Conservation (phyloP, 2,888 invertebrate genomes). For the Megastigmus dorsalis region DNA sequence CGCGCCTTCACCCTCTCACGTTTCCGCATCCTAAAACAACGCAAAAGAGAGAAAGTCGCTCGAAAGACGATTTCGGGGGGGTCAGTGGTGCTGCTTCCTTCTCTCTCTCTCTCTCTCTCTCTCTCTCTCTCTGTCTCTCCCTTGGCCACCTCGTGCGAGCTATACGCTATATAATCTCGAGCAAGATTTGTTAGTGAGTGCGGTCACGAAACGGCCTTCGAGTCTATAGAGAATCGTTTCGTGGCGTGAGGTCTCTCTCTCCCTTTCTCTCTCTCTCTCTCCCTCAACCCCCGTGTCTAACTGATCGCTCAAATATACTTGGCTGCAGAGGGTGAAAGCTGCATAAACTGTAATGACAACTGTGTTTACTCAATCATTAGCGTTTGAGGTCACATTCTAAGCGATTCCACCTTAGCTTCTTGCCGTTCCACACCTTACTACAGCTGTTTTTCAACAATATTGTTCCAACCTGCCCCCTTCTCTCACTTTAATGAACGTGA, state of each 20-base stretch:
- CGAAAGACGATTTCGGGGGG: too few relatives aligned
- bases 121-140: too few relatives aligned
- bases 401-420: neutral
- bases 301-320: neutral
- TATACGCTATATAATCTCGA: too few relatives aligned
- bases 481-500: neutral
- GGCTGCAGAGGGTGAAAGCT: constrained; percentile 20
- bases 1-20: constrained; percentile 56
- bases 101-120: too few relatives aligned
- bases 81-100: too few relatives aligned
- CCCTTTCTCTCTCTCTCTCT: too few relatives aligned
- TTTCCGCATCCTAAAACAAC: constrained; percentile 56
- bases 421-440: neutral
- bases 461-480: neutral
- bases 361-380: constrained; percentile 40
- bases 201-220: constrained; percentile 61
- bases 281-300: constrained; percentile 39
- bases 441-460: constrained; percentile 36
- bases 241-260: constrained; percentile 69
- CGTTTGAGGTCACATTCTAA: constrained; percentile 10
- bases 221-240: constrained; percentile 63
- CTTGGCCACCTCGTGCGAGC: too few relatives aligned
- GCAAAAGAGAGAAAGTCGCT: constrained; percentile 46
- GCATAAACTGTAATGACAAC: constrained; percentile 22
- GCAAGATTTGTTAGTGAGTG: constrained; percentile 58